These are phyloP conservation scores for Dromiciops gliroides DNA, from an alignment of 2,113 vertebrate genomes.

Conservation along the genomic window DNA sequence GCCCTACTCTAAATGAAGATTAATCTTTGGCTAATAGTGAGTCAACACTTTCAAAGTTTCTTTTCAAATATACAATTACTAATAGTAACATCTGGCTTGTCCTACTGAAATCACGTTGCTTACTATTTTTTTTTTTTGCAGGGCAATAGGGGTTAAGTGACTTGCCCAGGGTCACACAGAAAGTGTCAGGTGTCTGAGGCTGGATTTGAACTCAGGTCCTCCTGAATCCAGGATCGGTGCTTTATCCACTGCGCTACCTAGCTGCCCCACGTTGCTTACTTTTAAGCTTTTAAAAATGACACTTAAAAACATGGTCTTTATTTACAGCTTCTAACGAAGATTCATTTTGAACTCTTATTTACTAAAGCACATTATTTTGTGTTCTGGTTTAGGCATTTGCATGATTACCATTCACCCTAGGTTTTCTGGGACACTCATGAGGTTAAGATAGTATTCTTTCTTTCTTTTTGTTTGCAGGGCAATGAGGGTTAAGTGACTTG, in stretches of 20 bases:
- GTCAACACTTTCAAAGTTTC: not conserved
- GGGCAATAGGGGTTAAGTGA: too few relatives aligned
- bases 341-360: not conserved
- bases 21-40: not conserved
- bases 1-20: not conserved
- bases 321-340: not conserved
- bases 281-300: not conserved
- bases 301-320: not conserved
- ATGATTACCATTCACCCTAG: not conserved
- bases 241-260: too few relatives aligned
- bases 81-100: not conserved
- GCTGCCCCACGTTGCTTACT: not conserved
- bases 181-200: too few relatives aligned
- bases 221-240: too few relatives aligned
- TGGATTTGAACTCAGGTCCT: too few relatives aligned
- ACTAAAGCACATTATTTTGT: not conserved
- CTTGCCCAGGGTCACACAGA: too few relatives aligned
- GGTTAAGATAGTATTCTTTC: not conserved
- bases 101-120: not conserved
- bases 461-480: too few relatives aligned
- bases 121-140: too few relatives aligned
- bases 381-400: not conserved
- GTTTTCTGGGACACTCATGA: not conserved
- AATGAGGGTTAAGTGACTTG: too few relatives aligned
- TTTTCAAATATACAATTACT: conserved; percentile 7